Conservation (phyloP, 2,888 invertebrate genomes). For the Drosophila acutilabella region DNA sequence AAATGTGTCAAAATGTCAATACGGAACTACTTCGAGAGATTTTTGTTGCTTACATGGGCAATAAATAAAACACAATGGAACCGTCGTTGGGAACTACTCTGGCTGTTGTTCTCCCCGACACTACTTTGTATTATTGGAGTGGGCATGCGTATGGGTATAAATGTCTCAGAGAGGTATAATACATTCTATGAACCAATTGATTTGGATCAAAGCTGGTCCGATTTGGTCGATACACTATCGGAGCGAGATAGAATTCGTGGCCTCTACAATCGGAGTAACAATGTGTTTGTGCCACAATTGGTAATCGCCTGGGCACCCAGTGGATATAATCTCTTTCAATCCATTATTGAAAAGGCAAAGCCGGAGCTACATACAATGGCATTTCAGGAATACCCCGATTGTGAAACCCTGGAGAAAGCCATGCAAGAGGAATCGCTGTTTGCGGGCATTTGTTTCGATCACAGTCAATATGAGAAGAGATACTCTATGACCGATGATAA, state of each 20-base stretch:
- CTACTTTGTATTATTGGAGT: conserved; percentile 42
- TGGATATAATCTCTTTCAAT: neutral
- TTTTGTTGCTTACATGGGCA: conserved; percentile 59
- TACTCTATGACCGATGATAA: neutral
- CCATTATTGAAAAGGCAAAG: conserved; percentile 35
- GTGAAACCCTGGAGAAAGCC: conserved; percentile 23
- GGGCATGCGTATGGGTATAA: conserved; percentile 12
- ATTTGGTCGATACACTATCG: conserved; percentile 39
- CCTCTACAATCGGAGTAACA: conserved; percentile 9
- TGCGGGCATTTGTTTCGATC: conserved; percentile 86
- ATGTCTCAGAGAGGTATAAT: neutral
- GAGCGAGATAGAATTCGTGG: conserved; percentile 10
- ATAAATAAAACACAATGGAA: conserved; percentile 55
- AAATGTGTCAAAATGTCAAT: conserved; percentile 45
- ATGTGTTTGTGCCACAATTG: conserved; percentile 57
- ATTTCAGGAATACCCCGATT: conserved; percentile 20
- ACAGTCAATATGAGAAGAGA: conserved; percentile 83
- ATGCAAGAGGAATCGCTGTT: conserved; percentile 44
- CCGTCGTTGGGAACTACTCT: conserved; percentile 39
- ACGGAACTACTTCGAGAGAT: conserved; percentile 39
- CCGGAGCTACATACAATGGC: conserved; percentile 17
- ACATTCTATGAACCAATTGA: conserved; percentile 38
- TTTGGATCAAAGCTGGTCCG: conserved; percentile 42
- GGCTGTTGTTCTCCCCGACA: conserved; percentile 45
- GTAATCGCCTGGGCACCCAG: conserved; percentile 67